Conservation (phyloP, 2,113 vertebrate species). For the Rhinichthys klamathensis region DNA sequence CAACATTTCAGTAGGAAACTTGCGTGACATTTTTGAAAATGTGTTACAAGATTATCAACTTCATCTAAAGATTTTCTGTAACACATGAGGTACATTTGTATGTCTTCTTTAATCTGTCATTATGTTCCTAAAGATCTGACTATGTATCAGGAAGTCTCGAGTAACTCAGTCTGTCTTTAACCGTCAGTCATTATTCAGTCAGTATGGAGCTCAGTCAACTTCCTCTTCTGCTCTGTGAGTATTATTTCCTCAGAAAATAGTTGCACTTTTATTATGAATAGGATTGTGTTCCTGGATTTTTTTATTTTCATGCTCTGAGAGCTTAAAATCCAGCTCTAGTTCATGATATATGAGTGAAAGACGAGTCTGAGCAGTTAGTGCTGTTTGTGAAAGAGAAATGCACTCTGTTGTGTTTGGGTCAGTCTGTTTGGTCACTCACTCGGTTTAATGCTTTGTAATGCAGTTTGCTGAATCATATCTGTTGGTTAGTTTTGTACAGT, state of each 20-base stretch:
- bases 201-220: slow-evolving; percentile 24
- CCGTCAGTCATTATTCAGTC: not conserved
- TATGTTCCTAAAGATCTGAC: not conserved
- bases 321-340: not conserved
- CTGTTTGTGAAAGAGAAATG: not conserved
- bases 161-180: not conserved
- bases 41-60: not conserved
- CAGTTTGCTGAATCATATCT: not conserved
- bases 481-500: not conserved
- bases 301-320: not conserved
- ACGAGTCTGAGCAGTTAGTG: not conserved
- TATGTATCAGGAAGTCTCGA: slow-evolving; percentile 16
- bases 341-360: not conserved
- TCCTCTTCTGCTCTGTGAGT: slow-evolving; percentile 13
- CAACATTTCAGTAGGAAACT: not conserved
- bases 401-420: not conserved
- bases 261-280: not conserved
- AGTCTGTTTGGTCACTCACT: not conserved
- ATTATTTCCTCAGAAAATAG: not conserved
- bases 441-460: not conserved
- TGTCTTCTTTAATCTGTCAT: not conserved
- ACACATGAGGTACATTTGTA: not conserved
- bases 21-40: not conserved
- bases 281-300: not conserved
- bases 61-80: not conserved